Evolutionary conservation across 2,888 invertebrate species (phyloP), one percentile per base, ranked within the genome.

Genomic region (Pollenia labialis): DNA sequence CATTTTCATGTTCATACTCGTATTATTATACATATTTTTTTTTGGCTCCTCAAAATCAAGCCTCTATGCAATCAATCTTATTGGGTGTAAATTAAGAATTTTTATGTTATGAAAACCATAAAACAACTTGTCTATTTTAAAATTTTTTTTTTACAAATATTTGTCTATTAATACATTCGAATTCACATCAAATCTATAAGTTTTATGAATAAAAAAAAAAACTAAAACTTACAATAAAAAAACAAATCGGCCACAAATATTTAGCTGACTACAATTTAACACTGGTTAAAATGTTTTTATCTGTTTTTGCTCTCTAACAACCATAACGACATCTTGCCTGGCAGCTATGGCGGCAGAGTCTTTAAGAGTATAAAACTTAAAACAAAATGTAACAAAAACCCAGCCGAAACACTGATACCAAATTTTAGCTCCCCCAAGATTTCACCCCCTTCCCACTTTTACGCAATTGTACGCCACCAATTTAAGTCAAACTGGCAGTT

Each of bases 31-130:
- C 32, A 32, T 32, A 32, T 0, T 32, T 16, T 76, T 80, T 81
- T 52, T 44, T n/a, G 23, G 4, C 10, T 40, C 2, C 46, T 56
- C 11, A 18, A 81, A 72, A 18, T 48, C 46, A 48, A 44, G n/a
- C 46, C n/a, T 12, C 1, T 23, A 18, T 32, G 6, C 74, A 74
- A 74, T 74, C 66, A 72, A 81, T 58, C 74, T 42, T 23, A 16
- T 11, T 52, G 50, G 44, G 81, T 84, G 87, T 84, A 84, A 87
- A 84, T 87, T 74, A 84, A 84, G 48, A 72, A 87, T 87, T 76
- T 81, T 68, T 85, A 58, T 86, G 40, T 77, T 64, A 60, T 64
- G 58, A 72, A 68, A 76, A 72, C 80, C 76, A 81, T 80, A 81
- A 81, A 87, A 56, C 72, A 72, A 82, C 68, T 77, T 87, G 72